Percentiles rank a stretch among this genome's conserved stretches.
Conservation (phyloP, 23 tunicate genomes). For the Botrylloides violaceus region DNA sequence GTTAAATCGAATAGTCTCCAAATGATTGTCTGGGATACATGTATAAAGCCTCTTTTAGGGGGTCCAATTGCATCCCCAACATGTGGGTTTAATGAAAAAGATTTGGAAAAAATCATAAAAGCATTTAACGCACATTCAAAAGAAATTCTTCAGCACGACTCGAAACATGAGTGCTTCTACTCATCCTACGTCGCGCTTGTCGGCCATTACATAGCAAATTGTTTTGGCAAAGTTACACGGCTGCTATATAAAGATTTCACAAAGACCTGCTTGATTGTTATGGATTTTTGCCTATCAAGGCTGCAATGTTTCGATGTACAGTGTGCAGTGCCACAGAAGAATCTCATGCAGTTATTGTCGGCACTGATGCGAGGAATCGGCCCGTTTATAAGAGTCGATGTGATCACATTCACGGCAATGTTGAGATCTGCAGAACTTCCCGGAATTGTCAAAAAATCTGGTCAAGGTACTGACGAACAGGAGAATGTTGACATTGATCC, state of each 20-base stretch:
- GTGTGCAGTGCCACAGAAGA: slow-evolving; percentile 49
- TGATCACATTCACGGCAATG: slow-evolving; percentile 58
- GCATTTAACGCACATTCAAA: slow-evolving; percentile 42
- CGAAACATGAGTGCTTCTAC: slow-evolving; percentile 49
- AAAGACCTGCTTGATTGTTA: slow-evolving; percentile 29
- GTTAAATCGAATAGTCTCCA: too few relatives aligned
- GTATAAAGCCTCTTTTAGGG: slow-evolving; percentile 50
- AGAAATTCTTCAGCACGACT: slow-evolving; percentile 40
- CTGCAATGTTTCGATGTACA: slow-evolving; percentile 35
- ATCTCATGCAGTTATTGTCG: slow-evolving; percentile 36
- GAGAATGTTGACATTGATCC: background rate
- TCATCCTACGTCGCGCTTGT: slow-evolving; percentile 56
- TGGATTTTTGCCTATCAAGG: slow-evolving; percentile 45
- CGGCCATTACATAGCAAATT: slow-evolving; percentile 39
- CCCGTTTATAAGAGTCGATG: slow-evolving; percentile 29
- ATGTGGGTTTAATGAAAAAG: background rate
- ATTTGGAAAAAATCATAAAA: slow-evolving; percentile 25
- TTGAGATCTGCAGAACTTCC: slow-evolving; percentile 56
- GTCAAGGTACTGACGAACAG: background rate
- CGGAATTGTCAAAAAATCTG: slow-evolving; percentile 28
- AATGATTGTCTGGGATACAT: slow-evolving; percentile 62
- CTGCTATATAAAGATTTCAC: slow-evolving; percentile 24
- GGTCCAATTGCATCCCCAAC: slow-evolving; percentile 26
- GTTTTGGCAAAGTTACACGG: slow-evolving; percentile 22
- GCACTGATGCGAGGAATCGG: slow-evolving; percentile 17